Conservation (phyloP, 2,113 vertebrate species). For the Gopherus evgoodei region DNA sequence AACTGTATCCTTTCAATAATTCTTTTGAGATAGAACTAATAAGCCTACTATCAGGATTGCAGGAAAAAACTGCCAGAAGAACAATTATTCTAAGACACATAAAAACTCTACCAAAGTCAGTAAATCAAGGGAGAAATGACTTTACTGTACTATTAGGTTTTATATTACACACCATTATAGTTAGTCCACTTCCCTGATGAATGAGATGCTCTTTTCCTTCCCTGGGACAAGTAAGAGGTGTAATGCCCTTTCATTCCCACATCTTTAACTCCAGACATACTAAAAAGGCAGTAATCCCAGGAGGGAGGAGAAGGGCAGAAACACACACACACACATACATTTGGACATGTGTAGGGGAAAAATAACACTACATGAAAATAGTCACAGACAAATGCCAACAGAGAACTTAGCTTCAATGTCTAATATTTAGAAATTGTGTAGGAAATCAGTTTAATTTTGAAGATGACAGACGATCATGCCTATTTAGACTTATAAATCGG, state of each 20-base stretch:
- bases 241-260: neutral
- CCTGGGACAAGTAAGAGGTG: neutral
- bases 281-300: neutral
- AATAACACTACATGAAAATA: neutral
- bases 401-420: neutral
- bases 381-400: neutral
- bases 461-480: neutral
- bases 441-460: neutral
- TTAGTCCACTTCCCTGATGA: neutral
- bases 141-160: neutral
- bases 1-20: neutral
- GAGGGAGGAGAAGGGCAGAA: neutral
- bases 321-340: fast-evolving
- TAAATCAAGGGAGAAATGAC: neutral
- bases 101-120: neutral
- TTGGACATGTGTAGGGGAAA: neutral
- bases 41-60: neutral
- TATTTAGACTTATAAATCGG: neutral
- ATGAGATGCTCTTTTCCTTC: neutral
- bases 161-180: neutral
- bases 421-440: neutral
- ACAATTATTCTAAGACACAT: neutral
- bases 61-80: neutral
- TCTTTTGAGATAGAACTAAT: neutral
- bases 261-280: neutral